Conservation (phyloP, 2,797 vertebrate species). For the Takifugu ocellatus region DNA sequence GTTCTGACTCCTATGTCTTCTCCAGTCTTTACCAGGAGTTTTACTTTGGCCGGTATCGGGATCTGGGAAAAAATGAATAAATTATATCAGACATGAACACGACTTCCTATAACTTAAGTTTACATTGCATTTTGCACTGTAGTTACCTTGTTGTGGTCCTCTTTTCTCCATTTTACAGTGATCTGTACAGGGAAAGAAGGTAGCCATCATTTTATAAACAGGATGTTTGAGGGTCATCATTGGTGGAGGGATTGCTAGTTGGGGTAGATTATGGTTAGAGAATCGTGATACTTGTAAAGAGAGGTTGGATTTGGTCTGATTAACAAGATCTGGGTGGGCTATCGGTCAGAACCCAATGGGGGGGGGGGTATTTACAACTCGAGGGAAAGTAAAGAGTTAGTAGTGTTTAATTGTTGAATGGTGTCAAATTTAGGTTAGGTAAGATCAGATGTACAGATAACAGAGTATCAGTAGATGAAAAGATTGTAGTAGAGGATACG, state of each 20-base stretch:
- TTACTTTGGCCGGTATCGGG: constrained; percentile 13
- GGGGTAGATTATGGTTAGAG: too few species aligned
- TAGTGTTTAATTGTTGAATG: too few species aligned
- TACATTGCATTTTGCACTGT: neutral
- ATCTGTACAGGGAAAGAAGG: neutral
- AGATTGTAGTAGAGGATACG: too few species aligned
- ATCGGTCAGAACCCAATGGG: too few species aligned
- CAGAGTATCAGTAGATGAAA: too few species aligned
- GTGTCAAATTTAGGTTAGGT: too few species aligned
- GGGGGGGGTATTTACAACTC: too few species aligned
- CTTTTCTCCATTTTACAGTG: neutral
- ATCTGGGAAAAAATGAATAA: constrained; percentile 18
- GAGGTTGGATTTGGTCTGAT: neutral
- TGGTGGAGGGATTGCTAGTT: neutral
- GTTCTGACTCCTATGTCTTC: neutral
- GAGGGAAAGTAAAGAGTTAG: too few species aligned
- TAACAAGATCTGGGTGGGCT: neutral
- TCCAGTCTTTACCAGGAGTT: neutral
- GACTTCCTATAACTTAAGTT: neutral
- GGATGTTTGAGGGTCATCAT: neutral
- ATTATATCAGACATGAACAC: neutral
- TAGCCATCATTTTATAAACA: neutral
- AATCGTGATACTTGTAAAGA: neutral
- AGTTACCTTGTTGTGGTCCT: constrained; percentile 26
- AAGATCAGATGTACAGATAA: too few species aligned